Evolutionary conservation across 2,888 invertebrate species (phyloP).

Genomic region (Plebejus melissa): DNA sequence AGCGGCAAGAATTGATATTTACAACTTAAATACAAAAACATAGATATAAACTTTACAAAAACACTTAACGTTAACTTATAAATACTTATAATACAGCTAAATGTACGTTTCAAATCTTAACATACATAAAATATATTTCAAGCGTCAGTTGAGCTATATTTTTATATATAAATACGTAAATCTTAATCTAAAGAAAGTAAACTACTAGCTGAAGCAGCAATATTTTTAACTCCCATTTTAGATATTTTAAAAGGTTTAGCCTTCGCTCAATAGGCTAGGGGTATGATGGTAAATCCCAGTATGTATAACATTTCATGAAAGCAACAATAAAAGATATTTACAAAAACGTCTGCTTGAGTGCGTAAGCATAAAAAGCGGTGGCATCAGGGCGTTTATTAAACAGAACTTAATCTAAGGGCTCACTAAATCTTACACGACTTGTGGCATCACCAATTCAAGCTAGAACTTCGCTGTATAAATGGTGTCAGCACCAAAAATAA

Average conservation of each 20-base stretch:
- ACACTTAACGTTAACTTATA: neutral
- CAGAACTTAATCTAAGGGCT: constrained; percentile 33
- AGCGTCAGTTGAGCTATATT: neutral
- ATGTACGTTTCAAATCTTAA: neutral
- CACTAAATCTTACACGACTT: neutral
- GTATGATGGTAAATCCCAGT: neutral
- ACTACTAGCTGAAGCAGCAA: neutral
- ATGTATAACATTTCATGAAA: neutral
- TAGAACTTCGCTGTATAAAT: neutral
- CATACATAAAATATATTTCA: neutral
- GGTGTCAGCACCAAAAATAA: neutral
- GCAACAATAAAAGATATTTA: constrained; percentile 28
- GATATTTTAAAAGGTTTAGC: neutral
- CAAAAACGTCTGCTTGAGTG: constrained; percentile 29
- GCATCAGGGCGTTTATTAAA: constrained; percentile 35
- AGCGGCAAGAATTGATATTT: constrained; percentile 52
- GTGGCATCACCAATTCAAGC: neutral
- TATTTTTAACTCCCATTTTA: neutral
- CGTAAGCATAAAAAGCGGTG: constrained; percentile 28
- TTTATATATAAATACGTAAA: neutral
- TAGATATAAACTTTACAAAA: constrained; percentile 10
- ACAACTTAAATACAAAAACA: constrained; percentile 33
- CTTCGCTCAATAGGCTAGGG: neutral
- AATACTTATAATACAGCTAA: neutral
- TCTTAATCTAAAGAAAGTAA: neutral